Percentiles rank a stretch among this genome's conserved stretches.
Evolutionary conservation across 2,888 invertebrate species (phyloP).

Genomic region (Hypolimnas misippus): DNA sequence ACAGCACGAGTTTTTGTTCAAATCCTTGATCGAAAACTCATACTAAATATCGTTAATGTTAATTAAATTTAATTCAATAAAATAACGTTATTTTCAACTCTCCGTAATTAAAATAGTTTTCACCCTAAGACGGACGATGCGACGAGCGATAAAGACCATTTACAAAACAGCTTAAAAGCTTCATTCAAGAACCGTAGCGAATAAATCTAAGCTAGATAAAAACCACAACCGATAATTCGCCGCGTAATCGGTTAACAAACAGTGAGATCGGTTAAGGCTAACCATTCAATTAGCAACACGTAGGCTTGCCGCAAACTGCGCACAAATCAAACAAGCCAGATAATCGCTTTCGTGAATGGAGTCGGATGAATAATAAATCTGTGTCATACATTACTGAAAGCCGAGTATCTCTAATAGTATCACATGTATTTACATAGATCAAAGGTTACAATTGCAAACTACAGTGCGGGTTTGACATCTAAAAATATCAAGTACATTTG

Average conservation of each 20-base stretch:
- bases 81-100: no score
- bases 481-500: background rate
- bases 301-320: constrained; percentile 57
- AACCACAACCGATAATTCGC: constrained; percentile 20
- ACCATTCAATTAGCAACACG: constrained; percentile 76
- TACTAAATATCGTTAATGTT: no score
- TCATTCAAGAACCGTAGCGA: background rate
- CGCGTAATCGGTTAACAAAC: constrained; percentile 63
- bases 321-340: constrained; percentile 43
- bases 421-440: background rate
- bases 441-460: background rate
- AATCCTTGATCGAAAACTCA: no score
- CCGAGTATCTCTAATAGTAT: constrained; percentile 31
- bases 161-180: constrained; percentile 1
- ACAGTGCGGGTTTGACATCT: background rate
- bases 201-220: constrained; percentile 19
- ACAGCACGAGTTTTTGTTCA: no score
- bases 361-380: constrained; percentile 2
- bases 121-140: no score
- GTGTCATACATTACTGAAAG: constrained; percentile 51
- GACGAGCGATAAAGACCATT: background rate
- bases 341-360: constrained; percentile 10
- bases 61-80: no score
- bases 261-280: constrained; percentile 55
- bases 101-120: no score